These are phyloP conservation scores for Nycticryphes semicollaris DNA, from an alignment of 2,113 vertebrate genomes.

Conservation along the genomic window DNA sequence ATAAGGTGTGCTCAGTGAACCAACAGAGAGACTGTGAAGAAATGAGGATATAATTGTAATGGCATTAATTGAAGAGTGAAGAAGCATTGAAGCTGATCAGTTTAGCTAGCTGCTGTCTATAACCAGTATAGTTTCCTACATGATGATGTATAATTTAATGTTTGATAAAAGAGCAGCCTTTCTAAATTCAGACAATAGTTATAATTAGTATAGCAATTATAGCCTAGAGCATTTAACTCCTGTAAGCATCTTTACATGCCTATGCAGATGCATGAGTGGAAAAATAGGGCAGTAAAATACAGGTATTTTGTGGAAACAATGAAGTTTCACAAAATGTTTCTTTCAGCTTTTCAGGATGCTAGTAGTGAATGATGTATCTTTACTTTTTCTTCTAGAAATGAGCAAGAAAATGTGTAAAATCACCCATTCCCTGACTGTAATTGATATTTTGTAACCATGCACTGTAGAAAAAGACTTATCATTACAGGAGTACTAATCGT, in stretches of 20 bases:
- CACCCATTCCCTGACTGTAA: not conserved
- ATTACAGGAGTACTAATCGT: not conserved
- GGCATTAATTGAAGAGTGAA: not conserved
- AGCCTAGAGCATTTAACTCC: not conserved
- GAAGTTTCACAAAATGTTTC: not conserved
- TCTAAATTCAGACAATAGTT: not conserved
- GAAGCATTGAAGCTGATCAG: no score
- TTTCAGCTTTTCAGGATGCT: not conserved
- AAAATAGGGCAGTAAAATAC: not conserved
- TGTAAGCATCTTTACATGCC: not conserved
- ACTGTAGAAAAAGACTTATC: not conserved
- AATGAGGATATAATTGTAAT: not conserved
- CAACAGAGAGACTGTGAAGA: not conserved
- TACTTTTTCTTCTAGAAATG: not conserved
- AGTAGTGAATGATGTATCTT: not conserved
- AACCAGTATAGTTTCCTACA: not conserved
- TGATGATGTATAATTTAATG: not conserved
- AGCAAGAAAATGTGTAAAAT: not conserved
- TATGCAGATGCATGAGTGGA: not conserved
- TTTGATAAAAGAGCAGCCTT: not conserved
- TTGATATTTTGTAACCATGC: slow-evolving; percentile 3
- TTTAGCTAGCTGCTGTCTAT: not conserved
- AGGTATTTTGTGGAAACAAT: not conserved
- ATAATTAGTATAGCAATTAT: not conserved
- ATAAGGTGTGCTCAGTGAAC: not conserved